Base-by-base conservation (phyloP, 2,113 vertebrate genomes). In the Platanista minor region DNA sequence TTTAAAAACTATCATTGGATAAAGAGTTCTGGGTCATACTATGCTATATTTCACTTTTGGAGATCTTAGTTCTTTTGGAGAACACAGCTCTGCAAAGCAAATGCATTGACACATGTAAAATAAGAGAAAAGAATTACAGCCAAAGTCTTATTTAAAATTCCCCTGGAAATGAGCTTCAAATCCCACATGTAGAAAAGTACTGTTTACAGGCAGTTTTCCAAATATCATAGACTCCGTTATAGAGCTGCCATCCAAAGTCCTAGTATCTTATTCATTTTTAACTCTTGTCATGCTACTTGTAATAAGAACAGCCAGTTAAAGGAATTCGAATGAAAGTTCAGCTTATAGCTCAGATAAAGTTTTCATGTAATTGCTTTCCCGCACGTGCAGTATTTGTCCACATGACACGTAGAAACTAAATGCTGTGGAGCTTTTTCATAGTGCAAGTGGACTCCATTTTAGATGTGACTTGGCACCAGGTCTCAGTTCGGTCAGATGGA, bases 401-500 rank as follows among this genome's bases (percentile, higher is more conserved):
- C 3, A n/a, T 57, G 59, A 20, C 31, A 25, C 31, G 3, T 33
- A 36, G 83, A 94, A 61, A 78, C 29, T 54, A 39, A 93, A 77
- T 72, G 43, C 17, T 33, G 0, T 17, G 71, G 67, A 21, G 25
- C 0, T 71, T 92, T 81, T 29, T 72, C 6, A 36, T 29, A 83
- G 18, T 39, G 9, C n/a, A 75, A 27, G 54, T 67, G 43, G 87
- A 29, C 2, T 6, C 66, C 20, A 12, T 71, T 96, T 93, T 83
- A 95, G 91, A 59, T 64, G 25, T 61, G 81, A 71, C 25, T 31
- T 67, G 71, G 95, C 13, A 5, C 3, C 90, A 94, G 92, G 95
- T 98, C 85, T 98, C 95, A 80, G 14, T 10, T 89, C 52, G 54
- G 36, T 97, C 71, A 95, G 43, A 41, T 91, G 92, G 23, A 94